Conservation (phyloP, 2,888 invertebrate species). For the Tanaodytes sp. region DNA sequence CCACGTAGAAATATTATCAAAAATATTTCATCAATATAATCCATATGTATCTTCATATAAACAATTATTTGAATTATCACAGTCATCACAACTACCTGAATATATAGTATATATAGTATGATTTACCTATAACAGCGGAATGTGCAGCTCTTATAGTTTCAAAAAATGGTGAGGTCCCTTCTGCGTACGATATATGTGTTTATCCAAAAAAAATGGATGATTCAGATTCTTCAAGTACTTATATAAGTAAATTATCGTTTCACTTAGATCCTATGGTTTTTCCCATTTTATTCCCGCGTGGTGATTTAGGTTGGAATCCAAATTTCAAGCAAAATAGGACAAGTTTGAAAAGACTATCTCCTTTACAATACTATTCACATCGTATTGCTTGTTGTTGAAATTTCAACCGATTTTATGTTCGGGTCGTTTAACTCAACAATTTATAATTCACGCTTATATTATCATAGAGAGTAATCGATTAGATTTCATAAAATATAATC, state of each 20-base stretch:
- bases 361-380: constrained; percentile 13
- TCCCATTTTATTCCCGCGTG: too few relatives aligned
- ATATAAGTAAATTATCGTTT: too few relatives aligned
- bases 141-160: too few relatives aligned
- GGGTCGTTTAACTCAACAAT: background rate
- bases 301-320: too few relatives aligned
- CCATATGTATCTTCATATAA: constrained; percentile 16
- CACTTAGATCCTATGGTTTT: constrained; percentile 13
- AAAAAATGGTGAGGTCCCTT: constrained; percentile 7
- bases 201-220: constrained; percentile 1
- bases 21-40: constrained; percentile 7
- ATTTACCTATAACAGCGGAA: constrained; percentile 2
- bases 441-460: too few relatives aligned
- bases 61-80: constrained; percentile 10
- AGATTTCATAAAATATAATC: constrained; percentile 10
- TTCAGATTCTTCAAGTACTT: background rate
- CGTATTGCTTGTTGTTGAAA: background rate
- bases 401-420: constrained; percentile 1
- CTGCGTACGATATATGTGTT: constrained; percentile 1
- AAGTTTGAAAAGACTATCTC: background rate
- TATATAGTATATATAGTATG: background rate
- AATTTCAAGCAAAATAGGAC: background rate
- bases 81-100: background rate
- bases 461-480: constrained; percentile 7
- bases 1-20: constrained; percentile 10